Evolutionary conservation across 2,113 vertebrate genomes (phyloP).

Genomic region (Cryptomyrus ogoouensis): DNA sequence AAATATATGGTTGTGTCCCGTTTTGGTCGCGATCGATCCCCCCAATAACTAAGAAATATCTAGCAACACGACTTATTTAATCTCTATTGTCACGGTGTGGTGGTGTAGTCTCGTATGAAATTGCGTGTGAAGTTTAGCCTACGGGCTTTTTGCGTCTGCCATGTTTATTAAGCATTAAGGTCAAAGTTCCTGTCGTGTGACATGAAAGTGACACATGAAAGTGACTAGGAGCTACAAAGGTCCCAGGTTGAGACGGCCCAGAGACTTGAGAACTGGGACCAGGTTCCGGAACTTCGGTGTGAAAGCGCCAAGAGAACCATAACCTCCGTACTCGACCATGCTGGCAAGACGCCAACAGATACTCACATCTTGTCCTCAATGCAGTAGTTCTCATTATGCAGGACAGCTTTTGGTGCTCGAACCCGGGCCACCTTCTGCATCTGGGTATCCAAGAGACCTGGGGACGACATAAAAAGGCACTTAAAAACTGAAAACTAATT

Average conservation of each 20-base stretch:
- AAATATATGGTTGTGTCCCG: not conserved
- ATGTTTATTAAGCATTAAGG: not conserved
- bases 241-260: not conserved
- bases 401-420: constrained; percentile 64
- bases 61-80: not conserved
- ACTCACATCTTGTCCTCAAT: constrained; percentile 86
- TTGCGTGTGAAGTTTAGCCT: not conserved
- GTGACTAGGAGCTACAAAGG: not conserved
- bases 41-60: not conserved
- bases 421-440: constrained; percentile 81
- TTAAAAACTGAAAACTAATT: not conserved
- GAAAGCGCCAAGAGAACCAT: not conserved
- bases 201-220: not conserved
- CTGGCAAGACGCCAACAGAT: not conserved
- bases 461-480: not conserved
- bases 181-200: not conserved
- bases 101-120: not conserved
- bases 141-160: not conserved
- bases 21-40: not conserved
- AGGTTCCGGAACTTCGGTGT: not conserved
- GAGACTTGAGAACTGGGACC: not conserved
- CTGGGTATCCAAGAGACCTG: constrained; percentile 78
- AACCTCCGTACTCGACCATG: not conserved
- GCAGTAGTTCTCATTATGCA: constrained; percentile 79
- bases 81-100: not conserved